These are phyloP conservation scores for Scaeva pyrastri DNA, from an alignment of 2,888 invertebrate genomes.

Conservation along the genomic window DNA sequence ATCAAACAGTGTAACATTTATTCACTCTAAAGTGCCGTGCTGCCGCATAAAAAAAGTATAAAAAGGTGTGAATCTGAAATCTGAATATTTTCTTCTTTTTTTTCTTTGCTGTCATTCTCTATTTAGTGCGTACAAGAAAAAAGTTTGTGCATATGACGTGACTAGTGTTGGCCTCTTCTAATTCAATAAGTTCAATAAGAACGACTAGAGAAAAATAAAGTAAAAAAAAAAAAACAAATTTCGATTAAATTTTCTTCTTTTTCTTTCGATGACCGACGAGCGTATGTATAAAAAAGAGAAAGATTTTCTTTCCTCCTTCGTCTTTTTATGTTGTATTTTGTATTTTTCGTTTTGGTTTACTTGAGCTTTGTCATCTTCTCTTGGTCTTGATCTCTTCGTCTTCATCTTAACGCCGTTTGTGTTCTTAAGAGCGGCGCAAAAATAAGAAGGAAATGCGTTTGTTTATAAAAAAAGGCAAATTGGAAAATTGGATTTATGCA, in stretches of 20 bases:
- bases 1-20: not conserved
- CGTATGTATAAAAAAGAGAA: slow-evolving; percentile 7
- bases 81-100: slow-evolving; percentile 48
- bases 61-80: slow-evolving; percentile 65
- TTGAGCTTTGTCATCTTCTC: slow-evolving; percentile 1
- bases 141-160: slow-evolving; percentile 60
- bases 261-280: no score
- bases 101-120: slow-evolving; percentile 32
- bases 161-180: slow-evolving; percentile 74
- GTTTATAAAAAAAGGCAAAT: slow-evolving; percentile 17
- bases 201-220: slow-evolving; percentile 25
- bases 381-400: no score
- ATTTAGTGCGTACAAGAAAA: slow-evolving; percentile 64
- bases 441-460: slow-evolving; percentile 18
- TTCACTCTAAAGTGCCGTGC: not conserved
- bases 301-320: not conserved
- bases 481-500: slow-evolving; percentile 9
- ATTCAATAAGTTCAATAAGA: slow-evolving; percentile 66
- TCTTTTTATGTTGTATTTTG: not conserved
- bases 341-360: not conserved
- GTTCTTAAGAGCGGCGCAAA: slow-evolving; percentile 23
- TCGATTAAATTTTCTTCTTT: slow-evolving; percentile 40
- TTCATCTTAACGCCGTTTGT: slow-evolving; percentile 11
- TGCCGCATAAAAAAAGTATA: slow-evolving; percentile 7
- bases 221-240: slow-evolving; percentile 47